phyloP scores from a whole-genome alignment of 2,797 vertebrate genomes.

The Hipposideros larvatus region DNA sequence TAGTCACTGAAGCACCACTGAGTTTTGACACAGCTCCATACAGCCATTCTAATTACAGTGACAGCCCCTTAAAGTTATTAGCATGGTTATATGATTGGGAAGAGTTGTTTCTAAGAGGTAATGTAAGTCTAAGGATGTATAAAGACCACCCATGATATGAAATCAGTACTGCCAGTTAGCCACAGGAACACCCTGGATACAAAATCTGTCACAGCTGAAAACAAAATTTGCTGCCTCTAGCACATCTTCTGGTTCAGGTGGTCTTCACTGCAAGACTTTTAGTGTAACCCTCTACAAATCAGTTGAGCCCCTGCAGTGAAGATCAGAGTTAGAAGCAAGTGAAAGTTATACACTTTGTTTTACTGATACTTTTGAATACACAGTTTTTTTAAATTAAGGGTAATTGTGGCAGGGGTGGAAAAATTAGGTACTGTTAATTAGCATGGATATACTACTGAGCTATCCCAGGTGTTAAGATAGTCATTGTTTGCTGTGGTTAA shows the following conservation, averaged over 20 bases:
- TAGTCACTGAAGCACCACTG: neutral
- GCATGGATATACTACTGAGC: neutral
- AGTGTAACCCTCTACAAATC: neutral
- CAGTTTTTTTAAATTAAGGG: slow-evolving; percentile 12
- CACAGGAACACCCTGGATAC: neutral
- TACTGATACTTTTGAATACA: slow-evolving; percentile 5
- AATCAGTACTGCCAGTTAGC: neutral
- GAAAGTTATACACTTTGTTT: slow-evolving; percentile 35
- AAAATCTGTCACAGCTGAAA: slow-evolving; percentile 42
- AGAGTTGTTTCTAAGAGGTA: neutral
- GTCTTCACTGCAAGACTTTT: neutral
- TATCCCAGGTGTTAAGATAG: neutral
- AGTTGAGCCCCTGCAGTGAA: neutral
- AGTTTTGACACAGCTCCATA: slow-evolving; percentile 1
- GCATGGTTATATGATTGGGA: neutral
- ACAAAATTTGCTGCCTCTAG: neutral
- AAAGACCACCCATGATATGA: neutral
- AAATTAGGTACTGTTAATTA: slow-evolving; percentile 60
- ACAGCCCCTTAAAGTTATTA: slow-evolving; percentile 1
- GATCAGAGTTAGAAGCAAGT: slow-evolving; percentile 7
- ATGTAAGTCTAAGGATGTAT: neutral
- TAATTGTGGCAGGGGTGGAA: neutral
- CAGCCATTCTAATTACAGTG: neutral
- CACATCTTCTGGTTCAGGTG: slow-evolving; percentile 2
- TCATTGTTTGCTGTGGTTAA: neutral